Evolutionary conservation across 2,888 invertebrate genomes (phyloP).

Genomic region (Ectobius pallidus): DNA sequence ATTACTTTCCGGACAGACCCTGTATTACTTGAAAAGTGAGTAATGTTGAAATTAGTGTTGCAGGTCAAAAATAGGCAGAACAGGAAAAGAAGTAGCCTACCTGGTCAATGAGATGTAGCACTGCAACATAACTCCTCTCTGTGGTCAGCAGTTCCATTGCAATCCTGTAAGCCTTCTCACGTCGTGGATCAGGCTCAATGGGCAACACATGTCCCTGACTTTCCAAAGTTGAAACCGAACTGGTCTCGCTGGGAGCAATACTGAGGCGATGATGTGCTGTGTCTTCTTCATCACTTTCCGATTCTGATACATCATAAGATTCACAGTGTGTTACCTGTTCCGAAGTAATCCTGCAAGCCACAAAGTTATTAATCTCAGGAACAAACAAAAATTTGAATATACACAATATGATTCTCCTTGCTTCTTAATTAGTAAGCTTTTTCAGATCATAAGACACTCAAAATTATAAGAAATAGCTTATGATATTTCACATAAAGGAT

Average conservation of each 20-base stretch:
- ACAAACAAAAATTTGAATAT: no score
- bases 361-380: no score
- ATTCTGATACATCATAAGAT: constrained; percentile 56
- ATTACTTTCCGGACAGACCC: no score
- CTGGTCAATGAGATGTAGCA: constrained; percentile 66
- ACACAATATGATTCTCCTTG: no score
- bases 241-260: constrained; percentile 40
- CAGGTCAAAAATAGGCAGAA: no score
- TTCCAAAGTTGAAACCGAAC: constrained; percentile 43
- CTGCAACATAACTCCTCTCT: constrained; percentile 65
- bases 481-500: no score
- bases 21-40: no score
- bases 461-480: no score
- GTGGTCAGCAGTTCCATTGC: constrained; percentile 65
- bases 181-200: constrained; percentile 45
- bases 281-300: constrained; percentile 58
- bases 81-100: no score
- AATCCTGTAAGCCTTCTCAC: constrained; percentile 53
- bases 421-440: no score
- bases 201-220: constrained; percentile 31
- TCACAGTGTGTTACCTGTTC: constrained; percentile 46
- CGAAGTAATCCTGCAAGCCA: constrained; percentile 26
- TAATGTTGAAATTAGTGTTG: no score
- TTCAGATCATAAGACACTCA: no score
- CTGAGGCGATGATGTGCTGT: constrained; percentile 41